A percentile compares a stretch with the other conserved stretches of the same genome.
phyloP scores from a whole-genome alignment of 1,140 invertebrate species.

The Drosophila lacertosa region DNA sequence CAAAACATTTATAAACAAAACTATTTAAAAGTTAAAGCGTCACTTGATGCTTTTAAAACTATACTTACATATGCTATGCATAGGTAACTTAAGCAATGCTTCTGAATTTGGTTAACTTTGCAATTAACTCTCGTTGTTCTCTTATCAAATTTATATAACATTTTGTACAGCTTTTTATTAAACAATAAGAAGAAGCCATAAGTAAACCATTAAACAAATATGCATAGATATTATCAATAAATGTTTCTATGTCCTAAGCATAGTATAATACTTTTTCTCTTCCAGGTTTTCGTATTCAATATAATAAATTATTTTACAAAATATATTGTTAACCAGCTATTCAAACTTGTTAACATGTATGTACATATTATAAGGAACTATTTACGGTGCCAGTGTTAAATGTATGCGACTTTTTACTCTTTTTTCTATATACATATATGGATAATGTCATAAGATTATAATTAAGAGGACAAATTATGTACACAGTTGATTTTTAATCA shows the following conservation, averaged over 20 bases:
- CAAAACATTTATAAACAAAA: conserved; percentile 37
- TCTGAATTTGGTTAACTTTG: not conserved
- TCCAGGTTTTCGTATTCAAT: conserved; percentile 58
- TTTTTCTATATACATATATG: conserved; percentile 63
- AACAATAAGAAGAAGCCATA: not conserved
- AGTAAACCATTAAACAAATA: conserved; percentile 25
- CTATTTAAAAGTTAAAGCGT: conserved; percentile 42
- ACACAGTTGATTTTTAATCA: conserved; percentile 5
- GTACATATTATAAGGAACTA: conserved; percentile 53
- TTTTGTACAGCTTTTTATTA: conserved; percentile 7
- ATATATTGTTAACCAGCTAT: conserved; percentile 24
- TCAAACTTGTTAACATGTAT: conserved; percentile 27
- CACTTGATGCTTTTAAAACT: conserved; percentile 23
- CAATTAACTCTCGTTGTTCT: not conserved
- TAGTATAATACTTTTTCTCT: conserved; percentile 56
- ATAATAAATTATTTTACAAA: conserved; percentile 27
- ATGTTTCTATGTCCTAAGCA: conserved; percentile 31
- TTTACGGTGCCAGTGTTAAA: conserved; percentile 44
- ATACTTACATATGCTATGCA: not conserved
- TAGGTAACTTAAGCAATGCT: not conserved
- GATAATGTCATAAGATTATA: conserved; percentile 10
- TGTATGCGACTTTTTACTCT: conserved; percentile 61
- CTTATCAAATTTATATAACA: not conserved
- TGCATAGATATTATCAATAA: conserved; percentile 25
- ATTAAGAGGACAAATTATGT: conserved; percentile 12